Percentiles rank a stretch among this genome's conserved stretches.
These are phyloP conservation scores for Spisula solida DNA, from an alignment of 2,888 invertebrate genomes.

Conservation along the genomic window DNA sequence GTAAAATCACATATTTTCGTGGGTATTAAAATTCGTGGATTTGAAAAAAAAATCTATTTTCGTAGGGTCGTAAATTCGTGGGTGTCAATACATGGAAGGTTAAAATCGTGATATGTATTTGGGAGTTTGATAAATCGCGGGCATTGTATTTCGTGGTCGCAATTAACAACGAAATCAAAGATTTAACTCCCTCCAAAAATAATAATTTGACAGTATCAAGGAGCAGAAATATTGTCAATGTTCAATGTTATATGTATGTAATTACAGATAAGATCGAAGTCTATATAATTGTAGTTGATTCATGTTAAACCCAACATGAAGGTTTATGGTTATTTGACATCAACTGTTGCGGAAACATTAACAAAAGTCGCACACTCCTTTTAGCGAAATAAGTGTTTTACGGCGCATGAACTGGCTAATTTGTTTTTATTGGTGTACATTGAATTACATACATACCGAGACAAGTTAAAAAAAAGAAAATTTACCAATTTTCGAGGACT, in stretches of 20 bases:
- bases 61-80: too few relatives aligned
- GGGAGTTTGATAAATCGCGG: too few relatives aligned
- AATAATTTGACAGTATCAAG: too few relatives aligned
- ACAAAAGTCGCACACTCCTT: not conserved
- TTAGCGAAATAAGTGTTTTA: not conserved
- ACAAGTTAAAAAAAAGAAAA: not conserved
- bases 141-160: too few relatives aligned
- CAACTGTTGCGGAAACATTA: not conserved
- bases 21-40: too few relatives aligned
- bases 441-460: not conserved
- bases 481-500: too few relatives aligned
- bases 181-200: too few relatives aligned
- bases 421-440: not conserved
- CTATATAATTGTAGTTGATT: not conserved
- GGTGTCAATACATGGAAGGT: too few relatives aligned
- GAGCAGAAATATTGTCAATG: not conserved
- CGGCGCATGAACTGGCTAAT: not conserved
- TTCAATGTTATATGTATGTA: conserved; percentile 1
- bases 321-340: not conserved
- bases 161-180: too few relatives aligned
- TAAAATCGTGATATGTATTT: too few relatives aligned
- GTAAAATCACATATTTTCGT: too few relatives aligned
- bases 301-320: not conserved
- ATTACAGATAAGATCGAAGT: not conserved
- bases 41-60: too few relatives aligned